Percentiles rank a stretch among this genome's conserved stretches.
Conservation (phyloP, 2,888 invertebrate genomes). For the Thyatira batis region DNA sequence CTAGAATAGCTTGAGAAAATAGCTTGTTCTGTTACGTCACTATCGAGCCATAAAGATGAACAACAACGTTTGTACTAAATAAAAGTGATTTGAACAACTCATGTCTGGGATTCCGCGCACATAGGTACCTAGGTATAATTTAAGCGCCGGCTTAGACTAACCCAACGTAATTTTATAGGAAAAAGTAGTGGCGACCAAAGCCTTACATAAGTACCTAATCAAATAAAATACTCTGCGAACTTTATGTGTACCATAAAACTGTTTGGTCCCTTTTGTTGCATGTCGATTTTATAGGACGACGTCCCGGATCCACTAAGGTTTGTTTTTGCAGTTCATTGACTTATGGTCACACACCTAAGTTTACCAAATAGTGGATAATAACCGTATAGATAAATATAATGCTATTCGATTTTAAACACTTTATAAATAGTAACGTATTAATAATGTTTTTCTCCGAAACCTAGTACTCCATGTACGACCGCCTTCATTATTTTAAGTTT, state of each 20-base stretch:
- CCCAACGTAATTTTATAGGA: neutral
- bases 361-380: neutral
- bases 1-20: neutral
- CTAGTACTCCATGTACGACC: no score
- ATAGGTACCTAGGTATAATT: neutral
- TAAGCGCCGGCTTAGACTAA: neutral
- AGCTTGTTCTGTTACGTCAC: neutral
- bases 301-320: neutral
- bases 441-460: no score
- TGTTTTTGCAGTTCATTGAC: neutral
- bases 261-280: neutral
- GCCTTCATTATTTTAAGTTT: no score
- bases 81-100: neutral
- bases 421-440: no score
- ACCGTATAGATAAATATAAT: neutral
- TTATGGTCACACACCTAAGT: neutral
- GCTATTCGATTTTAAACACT: neutral
- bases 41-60: neutral
- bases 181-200: neutral
- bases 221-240: neutral
- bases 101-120: neutral
- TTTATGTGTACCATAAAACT: constrained; percentile 1
- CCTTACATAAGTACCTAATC: neutral
- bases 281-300: neutral
- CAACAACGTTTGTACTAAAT: neutral